Base-by-base conservation (phyloP, 2,797 vertebrate species). In the Prunella strophiata region DNA sequence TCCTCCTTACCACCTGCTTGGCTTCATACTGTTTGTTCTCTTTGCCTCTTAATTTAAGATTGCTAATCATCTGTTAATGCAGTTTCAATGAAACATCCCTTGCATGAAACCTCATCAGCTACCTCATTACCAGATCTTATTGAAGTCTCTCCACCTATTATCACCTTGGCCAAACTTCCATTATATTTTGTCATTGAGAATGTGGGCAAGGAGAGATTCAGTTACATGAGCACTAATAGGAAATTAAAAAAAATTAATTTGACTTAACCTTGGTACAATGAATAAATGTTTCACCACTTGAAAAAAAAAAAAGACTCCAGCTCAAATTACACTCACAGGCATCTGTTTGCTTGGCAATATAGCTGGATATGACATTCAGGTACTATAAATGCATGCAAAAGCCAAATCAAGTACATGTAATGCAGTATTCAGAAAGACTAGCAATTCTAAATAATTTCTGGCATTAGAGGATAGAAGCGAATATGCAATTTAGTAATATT, bases 61-160 rank as follows among this genome's bases (percentile, higher is more conserved):
- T 93, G 83, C 72, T 96, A 96, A 96, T 96, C 68, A 90, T 90
- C 72, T 79, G 65, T 73, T 96, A 95, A 96, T 88, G 89, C 75
- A 52, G 51, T 84, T 95, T 91, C 55, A 92, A 7, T 81, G 76
- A 94, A 94, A 84, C 47, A 84, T 80, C 43, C 61, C 84, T 94
- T 92, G 81, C 82, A 85, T 88, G 83, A 94, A 96, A 76, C 72
- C 74, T 87, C 85, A 94, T 94, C 93, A 94, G 43, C 86, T 67
- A 71, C 61, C 55, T 95, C 71, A 96, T 96, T 96, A 93, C 17
- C 58, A 70, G 86, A 88, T 59, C 71, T 85, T 77, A 96, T 90
- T 92, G 58, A 94, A 93, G 48, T 55, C 84, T 77, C 52, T 88
- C 10, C 52, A 89, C 76, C 68, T 83, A 68, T 91, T 94, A 92